phyloP scores from a whole-genome alignment of 37 sponge, comb jelly and placozoan species.

The Aplysina aerophoba region DNA sequence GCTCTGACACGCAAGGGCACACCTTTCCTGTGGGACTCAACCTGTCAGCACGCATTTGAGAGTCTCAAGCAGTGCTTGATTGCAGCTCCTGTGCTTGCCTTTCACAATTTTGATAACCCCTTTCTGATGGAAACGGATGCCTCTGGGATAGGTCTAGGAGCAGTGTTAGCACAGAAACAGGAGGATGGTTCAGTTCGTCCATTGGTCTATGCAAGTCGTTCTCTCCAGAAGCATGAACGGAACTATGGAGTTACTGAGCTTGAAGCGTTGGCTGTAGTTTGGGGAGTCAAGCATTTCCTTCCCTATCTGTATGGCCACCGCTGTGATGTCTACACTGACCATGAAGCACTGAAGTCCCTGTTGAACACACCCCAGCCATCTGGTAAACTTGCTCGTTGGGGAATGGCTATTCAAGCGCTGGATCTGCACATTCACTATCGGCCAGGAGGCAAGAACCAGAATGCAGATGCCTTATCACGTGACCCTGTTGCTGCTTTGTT shows the following conservation, averaged over 20 bases:
- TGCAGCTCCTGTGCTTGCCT: conserved; percentile 42
- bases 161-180: conserved; percentile 44
- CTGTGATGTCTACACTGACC: conserved; percentile 48
- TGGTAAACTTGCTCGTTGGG: conserved; percentile 49
- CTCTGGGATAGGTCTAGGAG: conserved; percentile 40
- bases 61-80: conserved; percentile 37
- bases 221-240: conserved; percentile 39
- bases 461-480: conserved; percentile 44
- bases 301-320: conserved; percentile 38
- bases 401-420: conserved; percentile 27
- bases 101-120: conserved; percentile 24
- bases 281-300: conserved; percentile 54
- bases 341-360: conserved; percentile 38
- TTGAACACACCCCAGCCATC: conserved; percentile 45
- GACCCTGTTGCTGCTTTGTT: neutral
- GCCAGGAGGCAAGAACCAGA: conserved; percentile 25
- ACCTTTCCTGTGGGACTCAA: conserved; percentile 31
- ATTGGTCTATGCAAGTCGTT: conserved; percentile 48
- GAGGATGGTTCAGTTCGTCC: conserved; percentile 15
- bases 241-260: conserved; percentile 46
- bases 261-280: conserved; percentile 55
- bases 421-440: conserved; percentile 34
- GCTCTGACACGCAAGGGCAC: conserved; percentile 8
- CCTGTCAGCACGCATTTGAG: conserved; percentile 39
- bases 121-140: conserved; percentile 60